These are phyloP conservation scores for Peromyscus maniculatus DNA, from an alignment of 2,113 vertebrate species.

Conservation along the genomic window DNA sequence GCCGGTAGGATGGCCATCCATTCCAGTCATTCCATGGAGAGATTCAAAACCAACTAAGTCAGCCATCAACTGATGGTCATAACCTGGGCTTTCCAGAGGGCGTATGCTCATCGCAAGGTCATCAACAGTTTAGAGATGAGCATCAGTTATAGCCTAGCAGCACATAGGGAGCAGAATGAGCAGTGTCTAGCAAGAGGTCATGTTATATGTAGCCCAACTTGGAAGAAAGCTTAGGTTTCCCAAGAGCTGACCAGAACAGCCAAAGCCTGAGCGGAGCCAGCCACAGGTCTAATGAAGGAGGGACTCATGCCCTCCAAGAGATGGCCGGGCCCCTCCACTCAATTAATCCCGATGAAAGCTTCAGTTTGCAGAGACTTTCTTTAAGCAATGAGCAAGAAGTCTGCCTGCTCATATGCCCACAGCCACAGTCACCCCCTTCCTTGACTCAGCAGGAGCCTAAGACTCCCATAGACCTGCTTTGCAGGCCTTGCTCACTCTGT, in stretches of 20 bases:
- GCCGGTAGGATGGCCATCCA: neutral
- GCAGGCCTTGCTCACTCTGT: neutral
- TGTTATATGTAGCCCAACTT: neutral
- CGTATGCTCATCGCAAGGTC: neutral
- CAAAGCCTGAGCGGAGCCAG: conserved; percentile 8
- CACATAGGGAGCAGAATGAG: neutral
- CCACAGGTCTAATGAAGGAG: conserved; percentile 49
- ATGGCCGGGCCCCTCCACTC: neutral
- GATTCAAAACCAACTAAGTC: neutral
- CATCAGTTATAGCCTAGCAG: neutral
- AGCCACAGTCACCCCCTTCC: neutral
- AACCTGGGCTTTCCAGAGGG: neutral
- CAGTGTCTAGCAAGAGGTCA: neutral
- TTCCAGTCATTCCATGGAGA: neutral
- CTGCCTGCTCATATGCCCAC: neutral
- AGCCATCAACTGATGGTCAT: neutral
- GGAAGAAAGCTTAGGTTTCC: conserved; percentile 2
- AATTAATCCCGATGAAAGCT: neutral
- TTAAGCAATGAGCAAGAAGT: neutral
- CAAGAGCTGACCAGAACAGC: conserved; percentile 42
- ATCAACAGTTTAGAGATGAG: neutral
- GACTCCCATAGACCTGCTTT: neutral
- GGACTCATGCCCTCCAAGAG: neutral
- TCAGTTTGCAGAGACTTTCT: neutral
- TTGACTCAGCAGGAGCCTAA: neutral